Evolutionary conservation across 1,140 invertebrate species (phyloP).

Genomic region (Daktulosphaira vitifoliae): DNA sequence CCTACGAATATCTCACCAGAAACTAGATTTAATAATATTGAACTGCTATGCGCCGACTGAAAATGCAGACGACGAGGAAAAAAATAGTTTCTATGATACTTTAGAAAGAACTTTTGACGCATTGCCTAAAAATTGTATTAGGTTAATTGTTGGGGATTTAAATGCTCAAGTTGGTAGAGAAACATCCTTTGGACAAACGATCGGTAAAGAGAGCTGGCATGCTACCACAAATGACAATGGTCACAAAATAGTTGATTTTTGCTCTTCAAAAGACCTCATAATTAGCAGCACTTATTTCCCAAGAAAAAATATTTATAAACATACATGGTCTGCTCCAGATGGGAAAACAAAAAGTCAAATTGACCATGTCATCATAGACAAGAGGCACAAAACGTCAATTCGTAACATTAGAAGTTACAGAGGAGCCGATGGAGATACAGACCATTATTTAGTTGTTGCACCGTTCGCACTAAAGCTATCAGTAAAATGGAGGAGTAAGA

Average conservation of each 20-base stretch:
- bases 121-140: too few species aligned
- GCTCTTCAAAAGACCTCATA: slow-evolving; percentile 29
- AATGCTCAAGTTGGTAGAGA: too few species aligned
- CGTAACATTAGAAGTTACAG: too few species aligned
- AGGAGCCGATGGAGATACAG: slow-evolving; percentile 35
- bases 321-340: too few species aligned
- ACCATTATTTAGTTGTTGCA: slow-evolving; percentile 33
- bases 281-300: too few species aligned
- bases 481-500: slow-evolving; percentile 6
- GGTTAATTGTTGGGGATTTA: too few species aligned
- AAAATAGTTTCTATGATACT: slow-evolving; percentile 3
- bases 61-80: slow-evolving; percentile 32
- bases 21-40: slow-evolving; percentile 22
- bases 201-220: too few species aligned
- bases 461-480: slow-evolving; percentile 19
- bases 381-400: background rate
- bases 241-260: slow-evolving; percentile 31
- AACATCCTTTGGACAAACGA: too few species aligned
- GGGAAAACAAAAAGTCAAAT: too few species aligned
- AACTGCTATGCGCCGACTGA: slow-evolving; percentile 34
- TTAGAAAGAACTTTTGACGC: background rate
- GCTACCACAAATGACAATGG: too few species aligned
- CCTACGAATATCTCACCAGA: slow-evolving; percentile 1
- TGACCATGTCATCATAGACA: background rate
- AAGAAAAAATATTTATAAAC: too few species aligned